Percentiles rank a stretch among this genome's conserved stretches.
phyloP scores from a whole-genome alignment of 2,888 invertebrate genomes.

The Amphipyra berbera region DNA sequence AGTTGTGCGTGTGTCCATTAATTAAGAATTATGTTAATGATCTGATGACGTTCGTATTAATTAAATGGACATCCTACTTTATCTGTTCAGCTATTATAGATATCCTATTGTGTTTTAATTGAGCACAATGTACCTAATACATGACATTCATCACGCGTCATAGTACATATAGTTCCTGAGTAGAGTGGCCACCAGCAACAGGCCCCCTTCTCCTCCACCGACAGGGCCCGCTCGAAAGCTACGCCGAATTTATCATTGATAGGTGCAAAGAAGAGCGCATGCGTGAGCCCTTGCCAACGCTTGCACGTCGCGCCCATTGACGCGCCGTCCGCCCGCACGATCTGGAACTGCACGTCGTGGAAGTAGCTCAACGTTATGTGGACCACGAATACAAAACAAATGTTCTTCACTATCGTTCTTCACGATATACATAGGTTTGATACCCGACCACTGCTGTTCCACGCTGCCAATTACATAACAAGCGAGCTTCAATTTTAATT shows the following conservation, averaged over 20 bases:
- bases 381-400: constrained; percentile 93
- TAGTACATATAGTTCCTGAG: constrained; percentile 85
- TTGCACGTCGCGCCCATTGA: constrained; percentile 77
- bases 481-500: too few species aligned
- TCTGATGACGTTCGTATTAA: too few species aligned
- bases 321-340: constrained; percentile 70
- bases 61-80: too few species aligned
- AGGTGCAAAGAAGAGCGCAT: constrained; percentile 79
- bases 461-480: constrained; percentile 93
- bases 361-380: constrained; percentile 77
- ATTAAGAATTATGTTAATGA: too few species aligned
- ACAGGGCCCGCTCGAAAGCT: constrained; percentile 71
- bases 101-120: too few species aligned
- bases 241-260: constrained; percentile 78
- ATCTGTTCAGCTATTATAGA: too few species aligned
- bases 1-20: too few species aligned
- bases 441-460: constrained; percentile 93
- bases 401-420: constrained; percentile 92
- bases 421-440: constrained; percentile 92
- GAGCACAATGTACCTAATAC: constrained; percentile 23
- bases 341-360: constrained; percentile 77
- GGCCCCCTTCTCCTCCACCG: constrained; percentile 76
- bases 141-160: constrained; percentile 67
- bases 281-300: constrained; percentile 80
- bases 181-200: constrained; percentile 77